Evolutionary conservation across 2,888 invertebrate species (phyloP).

Genomic region (Globia sparganii): DNA sequence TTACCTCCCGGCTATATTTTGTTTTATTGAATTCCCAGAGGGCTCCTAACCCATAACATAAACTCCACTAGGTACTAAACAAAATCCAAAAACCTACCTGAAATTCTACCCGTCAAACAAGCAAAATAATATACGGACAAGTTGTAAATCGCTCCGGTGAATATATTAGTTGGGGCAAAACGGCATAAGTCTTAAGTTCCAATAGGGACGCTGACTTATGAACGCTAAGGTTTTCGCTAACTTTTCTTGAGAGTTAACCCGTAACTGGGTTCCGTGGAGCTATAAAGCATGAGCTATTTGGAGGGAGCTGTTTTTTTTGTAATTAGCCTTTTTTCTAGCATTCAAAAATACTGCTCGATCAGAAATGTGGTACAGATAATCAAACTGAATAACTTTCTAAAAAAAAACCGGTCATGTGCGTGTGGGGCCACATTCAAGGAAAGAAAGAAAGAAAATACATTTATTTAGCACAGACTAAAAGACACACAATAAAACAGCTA

Average conservation of each 20-base stretch:
- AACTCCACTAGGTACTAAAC: background rate
- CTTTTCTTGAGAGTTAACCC: conserved; percentile 74
- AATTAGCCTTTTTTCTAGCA: background rate
- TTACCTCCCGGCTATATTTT: background rate
- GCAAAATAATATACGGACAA: conserved; percentile 33
- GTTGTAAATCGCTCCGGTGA: conserved; percentile 53
- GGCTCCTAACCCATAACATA: background rate
- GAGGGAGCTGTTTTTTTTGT: background rate
- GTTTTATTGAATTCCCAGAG: background rate
- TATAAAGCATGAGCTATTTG: conserved; percentile 13
- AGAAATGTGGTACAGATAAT: too few relatives aligned
- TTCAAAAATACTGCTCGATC: too few relatives aligned
- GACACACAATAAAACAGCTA: too few relatives aligned
- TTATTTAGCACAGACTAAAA: too few relatives aligned
- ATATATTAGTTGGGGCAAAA: conserved; percentile 60
- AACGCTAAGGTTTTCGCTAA: conserved; percentile 73
- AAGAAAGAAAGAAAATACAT: too few relatives aligned
- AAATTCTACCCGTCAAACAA: conserved; percentile 32
- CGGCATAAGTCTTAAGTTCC: conserved; percentile 64
- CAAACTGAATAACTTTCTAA: too few relatives aligned
- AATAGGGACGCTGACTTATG: conserved; percentile 74
- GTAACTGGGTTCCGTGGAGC: conserved; percentile 62
- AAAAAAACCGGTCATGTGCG: too few relatives aligned
- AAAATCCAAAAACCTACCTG: background rate
- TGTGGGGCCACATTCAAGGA: too few relatives aligned